phyloP scores from a whole-genome alignment of 2,797 vertebrate genomes.

The Caiman crocodilus region DNA sequence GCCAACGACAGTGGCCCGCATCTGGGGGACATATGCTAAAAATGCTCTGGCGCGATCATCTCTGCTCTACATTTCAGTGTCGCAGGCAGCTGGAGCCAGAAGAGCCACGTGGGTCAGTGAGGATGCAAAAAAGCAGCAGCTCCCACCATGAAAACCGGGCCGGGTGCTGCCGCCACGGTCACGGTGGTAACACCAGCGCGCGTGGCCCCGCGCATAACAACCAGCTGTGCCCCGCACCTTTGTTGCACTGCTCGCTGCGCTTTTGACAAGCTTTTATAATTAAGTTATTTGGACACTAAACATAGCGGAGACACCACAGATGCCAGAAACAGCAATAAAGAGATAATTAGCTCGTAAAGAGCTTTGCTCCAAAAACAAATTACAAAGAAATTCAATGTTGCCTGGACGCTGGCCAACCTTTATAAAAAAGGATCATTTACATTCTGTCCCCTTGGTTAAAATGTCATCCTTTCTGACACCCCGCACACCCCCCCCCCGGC shows the following conservation, averaged over 20 bases:
- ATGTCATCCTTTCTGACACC: constrained; percentile 52
- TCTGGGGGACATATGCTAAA: not conserved
- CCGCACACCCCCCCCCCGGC: constrained; percentile 28
- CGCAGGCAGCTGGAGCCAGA: constrained; percentile 38
- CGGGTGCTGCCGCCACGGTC: not conserved
- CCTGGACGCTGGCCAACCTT: constrained; percentile 75
- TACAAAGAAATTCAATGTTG: constrained; percentile 70
- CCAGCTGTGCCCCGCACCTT: constrained; percentile 13
- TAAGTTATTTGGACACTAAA: constrained; percentile 73
- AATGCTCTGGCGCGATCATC: not conserved
- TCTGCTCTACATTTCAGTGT: constrained; percentile 38
- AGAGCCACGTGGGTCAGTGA: not conserved
- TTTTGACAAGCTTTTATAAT: constrained; percentile 63
- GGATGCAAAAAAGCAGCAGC: constrained; percentile 22
- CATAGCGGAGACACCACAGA: constrained; percentile 70
- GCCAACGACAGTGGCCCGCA: not conserved
- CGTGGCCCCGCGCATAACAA: not conserved
- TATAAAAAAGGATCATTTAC: constrained; percentile 72
- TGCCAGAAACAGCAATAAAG: constrained; percentile 79
- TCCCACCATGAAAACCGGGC: not conserved
- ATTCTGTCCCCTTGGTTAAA: constrained; percentile 73
- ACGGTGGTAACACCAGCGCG: not conserved
- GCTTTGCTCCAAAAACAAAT: constrained; percentile 75
- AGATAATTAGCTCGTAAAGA: constrained; percentile 81
- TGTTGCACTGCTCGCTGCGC: not conserved